A percentile compares a stretch with the other conserved stretches of the same genome.
These are phyloP conservation scores for Ammodramus savannarum DNA, from an alignment of 2,113 vertebrate genomes.

Conservation along the genomic window DNA sequence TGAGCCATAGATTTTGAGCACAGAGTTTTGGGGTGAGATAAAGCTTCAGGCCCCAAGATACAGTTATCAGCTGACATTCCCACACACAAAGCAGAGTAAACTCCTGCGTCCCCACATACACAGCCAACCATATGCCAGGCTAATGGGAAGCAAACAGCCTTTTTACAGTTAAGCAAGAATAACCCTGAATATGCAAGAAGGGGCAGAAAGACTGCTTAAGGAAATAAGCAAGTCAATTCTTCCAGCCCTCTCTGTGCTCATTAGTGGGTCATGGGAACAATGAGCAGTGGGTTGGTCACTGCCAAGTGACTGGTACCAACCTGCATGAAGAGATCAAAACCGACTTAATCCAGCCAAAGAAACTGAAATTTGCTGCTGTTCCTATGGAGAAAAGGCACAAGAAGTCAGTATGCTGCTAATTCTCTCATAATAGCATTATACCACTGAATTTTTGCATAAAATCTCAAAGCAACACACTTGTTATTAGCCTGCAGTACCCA, in stretches of 20 bases:
- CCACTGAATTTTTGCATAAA: background rate
- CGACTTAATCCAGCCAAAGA: conserved; percentile 86
- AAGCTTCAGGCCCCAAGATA: background rate
- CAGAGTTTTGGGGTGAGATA: background rate
- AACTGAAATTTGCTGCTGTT: conserved; percentile 86
- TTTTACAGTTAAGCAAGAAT: background rate
- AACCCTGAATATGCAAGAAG: background rate
- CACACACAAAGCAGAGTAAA: background rate
- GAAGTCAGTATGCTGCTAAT: background rate
- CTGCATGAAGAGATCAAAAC: conserved; percentile 77
- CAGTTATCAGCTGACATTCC: background rate
- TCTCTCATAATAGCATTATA: conserved; percentile 19
- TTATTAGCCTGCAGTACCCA: background rate
- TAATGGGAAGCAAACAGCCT: background rate
- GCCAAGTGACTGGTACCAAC: conserved; percentile 71
- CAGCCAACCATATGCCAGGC: background rate
- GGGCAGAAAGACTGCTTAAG: background rate
- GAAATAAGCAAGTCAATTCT: background rate
- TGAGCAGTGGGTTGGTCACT: rapidly evolving
- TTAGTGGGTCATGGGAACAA: background rate
- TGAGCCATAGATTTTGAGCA: background rate
- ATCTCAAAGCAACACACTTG: background rate
- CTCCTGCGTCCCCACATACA: background rate
- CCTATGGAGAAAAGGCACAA: conserved; percentile 73
- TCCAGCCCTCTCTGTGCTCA: background rate